A percentile compares a stretch with the other conserved stretches of the same genome.
Evolutionary conservation across 1,140 invertebrate species (phyloP).

Genomic region (Pseudoatta argentina): DNA sequence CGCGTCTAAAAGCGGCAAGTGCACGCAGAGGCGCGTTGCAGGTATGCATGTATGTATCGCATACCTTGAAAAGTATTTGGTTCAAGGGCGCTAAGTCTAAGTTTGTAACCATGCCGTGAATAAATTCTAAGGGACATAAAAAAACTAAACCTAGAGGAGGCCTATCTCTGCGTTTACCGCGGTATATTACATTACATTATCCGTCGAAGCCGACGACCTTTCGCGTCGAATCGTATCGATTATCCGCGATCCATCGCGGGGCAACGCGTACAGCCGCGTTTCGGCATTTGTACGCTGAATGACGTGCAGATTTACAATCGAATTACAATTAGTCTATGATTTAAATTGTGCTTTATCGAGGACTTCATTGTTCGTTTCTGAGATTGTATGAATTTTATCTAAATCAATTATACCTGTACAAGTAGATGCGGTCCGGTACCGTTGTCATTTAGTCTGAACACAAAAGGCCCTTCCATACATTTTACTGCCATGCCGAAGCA

Average conservation of each 20-base stretch:
- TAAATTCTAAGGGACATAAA: slow-evolving; percentile 71
- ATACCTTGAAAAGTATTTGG: slow-evolving; percentile 79
- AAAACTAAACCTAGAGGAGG: slow-evolving; percentile 53
- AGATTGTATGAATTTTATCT: not conserved
- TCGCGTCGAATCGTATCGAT: slow-evolving; percentile 59
- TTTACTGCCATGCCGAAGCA: slow-evolving; percentile 76
- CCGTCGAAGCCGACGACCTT: slow-evolving; percentile 44
- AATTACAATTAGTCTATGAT: not conserved
- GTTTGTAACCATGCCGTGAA: slow-evolving; percentile 73
- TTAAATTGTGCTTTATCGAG: not conserved
- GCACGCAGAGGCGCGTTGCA: slow-evolving; percentile 69
- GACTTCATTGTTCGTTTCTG: not conserved
- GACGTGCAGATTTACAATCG: not conserved
- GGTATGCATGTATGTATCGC: slow-evolving; percentile 62
- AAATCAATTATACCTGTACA: slow-evolving; percentile 87
- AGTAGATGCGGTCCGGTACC: slow-evolving; percentile 91
- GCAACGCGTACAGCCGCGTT: not conserved
- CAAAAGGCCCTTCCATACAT: slow-evolving; percentile 89
- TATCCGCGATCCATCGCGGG: slow-evolving; percentile 40
- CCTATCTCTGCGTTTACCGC: slow-evolving; percentile 25
- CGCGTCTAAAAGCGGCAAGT: slow-evolving; percentile 67
- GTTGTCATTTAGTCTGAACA: slow-evolving; percentile 92
- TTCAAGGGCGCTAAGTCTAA: slow-evolving; percentile 78
- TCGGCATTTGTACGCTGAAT: not conserved
- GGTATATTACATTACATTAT: slow-evolving; percentile 4